Base-by-base conservation (phyloP, 2,888 invertebrate genomes). In the Drosophila meridiana region DNA sequence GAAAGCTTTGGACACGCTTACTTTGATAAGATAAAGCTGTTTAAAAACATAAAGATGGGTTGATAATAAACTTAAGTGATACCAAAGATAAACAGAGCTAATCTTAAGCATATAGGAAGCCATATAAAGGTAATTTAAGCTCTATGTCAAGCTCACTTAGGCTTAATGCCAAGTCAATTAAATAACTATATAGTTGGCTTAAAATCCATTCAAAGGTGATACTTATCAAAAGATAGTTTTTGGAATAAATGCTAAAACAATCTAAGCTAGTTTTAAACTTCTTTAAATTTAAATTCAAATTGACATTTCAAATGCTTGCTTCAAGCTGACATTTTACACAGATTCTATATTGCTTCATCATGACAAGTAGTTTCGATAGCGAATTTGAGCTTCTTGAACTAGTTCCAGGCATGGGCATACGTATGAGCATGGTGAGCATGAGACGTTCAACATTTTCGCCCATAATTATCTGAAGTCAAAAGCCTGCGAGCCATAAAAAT, bases 381-480 rank as follows among this genome's bases (percentile, higher is more conserved):
- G 43, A 30, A 14, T 28, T 20, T 8, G 28, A 38, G 52, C 52
- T 32, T 40, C 34, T 32, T 34, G 60, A 60, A 59, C 70, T 53
- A 53, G 28, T 53, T 59, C 32, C 3, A 28, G 20, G 2, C 32
- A 26, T 3, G 42, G 3, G 3, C 42, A 42, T 26, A 13, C 9
- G 20, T 20, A 6, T 26, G 26, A 20, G 20, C 43, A 6, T 1
- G 5, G 2, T 5, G 28, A 48, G 30, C 14, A 32, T 32, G n/a
- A 20, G 20, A 11, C 32, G 32, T 20, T 52, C n/a, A 13, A 36
- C n/a, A 30, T 38, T 28, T 56, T 42, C 40, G 36, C 9, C 11
- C 59, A 53, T 78, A 80, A 80, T 80, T 80, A 80, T 80, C 60
- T 47, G 50, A 67, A 76, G 76, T 60, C 71, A 45, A 62, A 69